phyloP scores from a whole-genome alignment of 1,140 invertebrate genomes.

The Drosophila virilis region DNA sequence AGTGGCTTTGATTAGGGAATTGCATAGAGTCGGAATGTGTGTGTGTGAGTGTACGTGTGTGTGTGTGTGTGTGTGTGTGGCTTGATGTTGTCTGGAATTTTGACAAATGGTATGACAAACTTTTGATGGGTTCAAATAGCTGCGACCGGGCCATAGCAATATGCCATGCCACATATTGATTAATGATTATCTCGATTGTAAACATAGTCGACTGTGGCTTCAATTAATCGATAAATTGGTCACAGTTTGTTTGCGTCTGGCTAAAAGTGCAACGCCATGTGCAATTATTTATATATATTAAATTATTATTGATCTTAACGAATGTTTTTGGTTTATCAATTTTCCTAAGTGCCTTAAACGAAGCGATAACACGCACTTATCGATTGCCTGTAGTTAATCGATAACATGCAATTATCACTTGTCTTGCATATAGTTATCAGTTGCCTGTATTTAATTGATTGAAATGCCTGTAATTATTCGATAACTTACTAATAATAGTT shows the following conservation, averaged over 20 bases:
- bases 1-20: constrained; percentile 65
- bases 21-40: constrained; percentile 31
- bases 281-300: background rate
- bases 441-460: no score
- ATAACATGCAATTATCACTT: no score
- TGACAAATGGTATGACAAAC: constrained; percentile 42
- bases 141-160: background rate
- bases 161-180: constrained; percentile 22
- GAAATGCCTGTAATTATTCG: no score
- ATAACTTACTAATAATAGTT: no score
- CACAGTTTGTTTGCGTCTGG: background rate
- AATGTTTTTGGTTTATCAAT: no score
- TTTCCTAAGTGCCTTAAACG: no score
- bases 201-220: background rate
- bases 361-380: no score
- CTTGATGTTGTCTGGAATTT: constrained; percentile 33
- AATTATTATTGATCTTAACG: background rate
- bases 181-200: constrained; percentile 31
- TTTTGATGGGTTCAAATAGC: constrained; percentile 23
- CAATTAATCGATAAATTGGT: constrained; percentile 24
- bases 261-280: background rate
- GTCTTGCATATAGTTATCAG: no score
- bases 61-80: constrained; percentile 4
- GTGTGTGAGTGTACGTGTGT: constrained; percentile 6
- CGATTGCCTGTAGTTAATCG: no score